phyloP scores from a whole-genome alignment of 1,140 invertebrate species.

The Drosophila ficusphila region DNA sequence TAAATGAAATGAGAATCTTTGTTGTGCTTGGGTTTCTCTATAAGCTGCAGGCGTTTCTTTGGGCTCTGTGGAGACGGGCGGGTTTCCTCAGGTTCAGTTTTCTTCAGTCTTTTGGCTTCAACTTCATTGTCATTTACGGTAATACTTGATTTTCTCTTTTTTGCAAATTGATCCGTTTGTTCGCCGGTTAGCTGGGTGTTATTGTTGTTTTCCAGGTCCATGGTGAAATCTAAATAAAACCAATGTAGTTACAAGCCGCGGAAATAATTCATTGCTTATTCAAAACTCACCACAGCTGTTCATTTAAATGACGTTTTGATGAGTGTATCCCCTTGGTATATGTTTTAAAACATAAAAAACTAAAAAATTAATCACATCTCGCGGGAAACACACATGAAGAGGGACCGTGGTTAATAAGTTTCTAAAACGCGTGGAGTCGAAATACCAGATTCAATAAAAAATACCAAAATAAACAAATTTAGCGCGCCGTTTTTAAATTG shows the following conservation, averaged over 20 bases:
- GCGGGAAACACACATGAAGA: not conserved
- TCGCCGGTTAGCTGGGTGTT: constrained; percentile 9
- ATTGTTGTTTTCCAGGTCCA: constrained; percentile 59
- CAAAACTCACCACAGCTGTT: not conserved
- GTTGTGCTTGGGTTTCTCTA: constrained; percentile 18
- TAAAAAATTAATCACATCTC: not conserved
- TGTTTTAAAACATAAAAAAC: constrained; percentile 4
- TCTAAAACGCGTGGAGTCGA: too few relatives aligned
- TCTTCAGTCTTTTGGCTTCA: constrained; percentile 45
- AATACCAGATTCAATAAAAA: not conserved
- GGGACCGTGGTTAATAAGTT: not conserved
- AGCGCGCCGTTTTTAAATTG: not conserved
- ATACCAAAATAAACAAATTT: not conserved
- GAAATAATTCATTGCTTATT: not conserved
- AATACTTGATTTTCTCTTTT: constrained; percentile 25
- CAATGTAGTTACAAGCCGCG: not conserved
- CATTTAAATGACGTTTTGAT: not conserved
- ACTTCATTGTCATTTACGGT: not conserved
- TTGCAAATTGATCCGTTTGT: not conserved
- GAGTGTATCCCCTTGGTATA: not conserved
- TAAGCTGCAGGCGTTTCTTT: constrained; percentile 55
- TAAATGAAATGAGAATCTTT: constrained; percentile 61
- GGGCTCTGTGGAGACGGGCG: constrained; percentile 38
- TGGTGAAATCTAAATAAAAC: constrained; percentile 5
- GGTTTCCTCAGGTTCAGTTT: not conserved